Base-by-base conservation (phyloP, 2,113 vertebrate species). In the Tapirus terrestris region DNA sequence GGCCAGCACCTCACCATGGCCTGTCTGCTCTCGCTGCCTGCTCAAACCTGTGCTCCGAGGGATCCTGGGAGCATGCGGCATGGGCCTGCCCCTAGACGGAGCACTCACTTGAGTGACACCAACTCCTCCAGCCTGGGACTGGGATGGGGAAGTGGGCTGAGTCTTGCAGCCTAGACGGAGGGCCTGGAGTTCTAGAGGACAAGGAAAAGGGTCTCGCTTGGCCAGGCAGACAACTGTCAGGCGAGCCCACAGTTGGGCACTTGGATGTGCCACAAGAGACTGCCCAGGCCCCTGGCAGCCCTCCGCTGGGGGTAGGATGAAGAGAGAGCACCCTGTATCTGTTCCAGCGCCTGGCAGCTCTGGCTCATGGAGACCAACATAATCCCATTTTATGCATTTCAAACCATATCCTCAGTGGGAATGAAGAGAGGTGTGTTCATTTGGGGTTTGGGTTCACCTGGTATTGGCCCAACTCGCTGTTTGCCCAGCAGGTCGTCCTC, bases 1-100 rank as follows among this genome's bases (percentile, higher is more conserved):
- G 20, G 6, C 63, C 39, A 10, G 48, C 1, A 0, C 25, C 10
- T 23, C 20, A 4, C 14, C 8, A 1, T 39, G 7, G 31, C 25
- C 21, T 27, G 9, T 33, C 79, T 5, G 36, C 58, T 43, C 20
- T 8, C 75, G 17, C 45, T 23, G 29, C 63, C 73, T 0, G 0
- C 27, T 31, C 51, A 17, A 5, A 7, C 84, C 11, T 10, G 17
- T n/a, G 33, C 21, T 65, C 83, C 8, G 1, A 51, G 11, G 33
- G 67, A 2, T 33, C 76, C 29, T 0, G 45, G 45, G 58, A 43
- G 23, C 29, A 12, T 25, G 56, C 9, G 7, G 23, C 12, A 21
- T 3, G 10, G 73, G 6, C 33, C 72, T 23, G 60, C 27, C 53
- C 18, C n/a, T 14, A 16, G 11, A 36, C 5, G 17, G 60, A 51